Evolutionary conservation across 2,113 vertebrate species (phyloP), one percentile per base, ranked within the genome.

Genomic region (Heptranchias perlo): DNA sequence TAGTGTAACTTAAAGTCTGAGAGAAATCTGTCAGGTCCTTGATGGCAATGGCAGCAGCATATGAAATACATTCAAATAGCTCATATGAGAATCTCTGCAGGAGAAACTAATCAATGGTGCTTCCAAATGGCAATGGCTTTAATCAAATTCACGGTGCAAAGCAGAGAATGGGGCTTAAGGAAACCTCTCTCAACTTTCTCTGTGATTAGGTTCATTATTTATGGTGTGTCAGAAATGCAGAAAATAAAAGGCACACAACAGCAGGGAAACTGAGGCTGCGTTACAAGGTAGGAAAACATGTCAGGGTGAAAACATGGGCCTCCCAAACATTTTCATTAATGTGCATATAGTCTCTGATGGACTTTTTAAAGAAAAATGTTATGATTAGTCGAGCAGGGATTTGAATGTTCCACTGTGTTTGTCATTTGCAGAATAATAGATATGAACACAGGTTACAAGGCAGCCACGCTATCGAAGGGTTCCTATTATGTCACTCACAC

Each of bases 1-100:
- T 97, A 96, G 96, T 96, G 96, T 97, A 97, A 97, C 96, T 97
- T 97, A 96, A 54, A 96, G 96, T 96, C 97, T 96, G 97, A 97
- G 96, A 97, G 92, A 96, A 96, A 96, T 97, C 97, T 97, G 94
- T 97, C 96, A 97, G 96, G 96, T 96, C 94, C 96, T 94, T 96
- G 97, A 97, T 97, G 96, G 96, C 96, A 96, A 96, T 96, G 96
- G 96, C 86, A 96, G 96, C 96, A 96, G 96, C 95, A 96, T 96
- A 47, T 86, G 76, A 96, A 96, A 96, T 96, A 96, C 96, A 95
- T 58, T 95, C 96, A 96, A 87, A 91, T 62, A 52, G 64, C 84
- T 87, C 86, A 89, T 67, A 65, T 23, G 13, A 47, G 91, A 35
- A 82, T 35, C 58, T 35, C 39, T 52, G 54, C 49, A 61, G 78